Evolutionary conservation across 2,113 vertebrate species (phyloP).

Genomic region (Columbina picui): DNA sequence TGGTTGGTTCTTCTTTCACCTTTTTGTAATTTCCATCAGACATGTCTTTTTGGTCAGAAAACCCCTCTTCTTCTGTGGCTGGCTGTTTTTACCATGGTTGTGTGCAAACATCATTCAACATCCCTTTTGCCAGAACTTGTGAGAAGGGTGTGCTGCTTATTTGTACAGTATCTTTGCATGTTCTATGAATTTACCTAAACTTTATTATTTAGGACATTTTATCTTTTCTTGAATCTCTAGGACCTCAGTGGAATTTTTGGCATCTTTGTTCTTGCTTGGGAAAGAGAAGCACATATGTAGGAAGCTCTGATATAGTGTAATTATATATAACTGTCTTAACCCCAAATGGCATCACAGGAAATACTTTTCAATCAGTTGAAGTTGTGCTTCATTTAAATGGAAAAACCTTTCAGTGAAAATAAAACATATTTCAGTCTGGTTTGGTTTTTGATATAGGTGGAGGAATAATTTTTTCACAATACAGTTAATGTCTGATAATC

Average conservation of each 20-base stretch:
- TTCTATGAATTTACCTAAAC: neutral
- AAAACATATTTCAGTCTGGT: constrained; percentile 1
- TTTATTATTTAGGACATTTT: neutral
- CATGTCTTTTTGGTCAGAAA: neutral
- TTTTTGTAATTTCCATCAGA: neutral
- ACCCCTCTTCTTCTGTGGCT: neutral
- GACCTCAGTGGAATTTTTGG: neutral
- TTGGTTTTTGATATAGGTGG: neutral
- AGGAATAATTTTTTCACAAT: constrained; percentile 20
- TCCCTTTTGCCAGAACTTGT: neutral
- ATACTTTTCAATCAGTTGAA: neutral
- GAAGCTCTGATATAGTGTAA: neutral
- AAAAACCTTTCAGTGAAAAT: neutral
- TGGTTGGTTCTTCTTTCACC: neutral
- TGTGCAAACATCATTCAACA: neutral
- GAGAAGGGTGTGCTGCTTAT: neutral
- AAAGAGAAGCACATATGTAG: neutral
- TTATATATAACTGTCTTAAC: neutral
- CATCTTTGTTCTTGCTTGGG: neutral
- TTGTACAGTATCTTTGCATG: neutral
- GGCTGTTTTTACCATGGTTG: neutral
- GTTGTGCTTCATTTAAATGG: neutral
- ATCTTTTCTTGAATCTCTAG: neutral
- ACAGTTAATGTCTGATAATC: constrained; percentile 4
- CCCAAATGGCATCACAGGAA: neutral